Conservation (phyloP, 2,113 vertebrate species). For the Melozone crissalis region DNA sequence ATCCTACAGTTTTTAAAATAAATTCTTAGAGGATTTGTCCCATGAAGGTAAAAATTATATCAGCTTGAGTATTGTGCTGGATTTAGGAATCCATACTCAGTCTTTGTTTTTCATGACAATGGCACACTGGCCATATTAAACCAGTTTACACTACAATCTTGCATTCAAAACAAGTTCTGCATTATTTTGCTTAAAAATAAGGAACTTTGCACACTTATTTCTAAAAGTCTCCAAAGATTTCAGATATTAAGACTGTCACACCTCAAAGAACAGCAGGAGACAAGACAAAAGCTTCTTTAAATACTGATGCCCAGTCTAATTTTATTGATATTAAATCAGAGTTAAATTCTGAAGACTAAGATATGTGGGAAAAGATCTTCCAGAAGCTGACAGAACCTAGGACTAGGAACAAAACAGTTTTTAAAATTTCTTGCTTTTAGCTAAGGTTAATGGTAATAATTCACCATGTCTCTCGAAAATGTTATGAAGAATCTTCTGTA, state of each 20-base stretch:
- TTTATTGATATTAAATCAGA: background rate
- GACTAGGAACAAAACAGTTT: background rate
- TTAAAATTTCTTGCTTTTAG: background rate
- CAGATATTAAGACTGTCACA: background rate
- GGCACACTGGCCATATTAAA: background rate
- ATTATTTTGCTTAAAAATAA: background rate
- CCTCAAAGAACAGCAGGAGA: background rate
- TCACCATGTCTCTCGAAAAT: background rate
- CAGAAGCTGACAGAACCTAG: background rate
- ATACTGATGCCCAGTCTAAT: background rate
- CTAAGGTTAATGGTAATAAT: background rate
- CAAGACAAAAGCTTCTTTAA: background rate
- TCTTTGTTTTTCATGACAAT: background rate
- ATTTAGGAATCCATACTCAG: background rate
- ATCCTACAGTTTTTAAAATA: background rate
- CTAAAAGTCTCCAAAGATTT: background rate
- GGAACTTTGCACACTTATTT: background rate
- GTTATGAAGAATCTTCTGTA: background rate
- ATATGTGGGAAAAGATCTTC: background rate
- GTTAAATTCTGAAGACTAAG: background rate
- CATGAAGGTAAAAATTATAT: background rate
- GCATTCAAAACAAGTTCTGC: background rate
- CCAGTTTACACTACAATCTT: background rate
- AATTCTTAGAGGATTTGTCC: background rate
- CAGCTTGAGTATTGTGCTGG: background rate